Percentiles rank a stretch among this genome's conserved stretches.
Conservation (phyloP, 2,888 invertebrate genomes). For the Lepidocyrtinus sp. region DNA sequence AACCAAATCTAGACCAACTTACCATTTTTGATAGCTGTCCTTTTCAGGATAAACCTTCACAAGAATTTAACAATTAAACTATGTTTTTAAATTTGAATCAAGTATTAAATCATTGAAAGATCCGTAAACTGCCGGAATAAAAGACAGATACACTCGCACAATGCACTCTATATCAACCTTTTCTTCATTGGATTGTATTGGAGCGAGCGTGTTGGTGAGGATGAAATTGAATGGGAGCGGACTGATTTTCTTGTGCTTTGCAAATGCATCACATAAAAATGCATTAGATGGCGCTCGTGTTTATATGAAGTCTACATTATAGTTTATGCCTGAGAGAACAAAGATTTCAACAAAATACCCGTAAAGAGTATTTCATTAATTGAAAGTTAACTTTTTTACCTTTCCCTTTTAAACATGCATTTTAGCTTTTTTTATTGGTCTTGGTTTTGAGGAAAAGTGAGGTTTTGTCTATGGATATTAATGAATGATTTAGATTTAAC, state of each 20-base stretch:
- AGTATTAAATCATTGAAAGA: neutral
- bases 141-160: neutral
- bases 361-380: too few species aligned
- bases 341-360: neutral
- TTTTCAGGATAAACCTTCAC: neutral
- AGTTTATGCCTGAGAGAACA: neutral
- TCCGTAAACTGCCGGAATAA: neutral
- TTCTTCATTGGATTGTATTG: slow-evolving; percentile 76
- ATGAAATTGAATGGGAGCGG: slow-evolving; percentile 40
- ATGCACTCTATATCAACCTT: neutral
- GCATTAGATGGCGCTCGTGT: neutral
- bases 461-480: too few species aligned
- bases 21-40: neutral
- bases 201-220: slow-evolving; percentile 51
- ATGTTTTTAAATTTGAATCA: neutral
- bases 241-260: neutral
- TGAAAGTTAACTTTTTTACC: too few species aligned
- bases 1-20: too few species aligned
- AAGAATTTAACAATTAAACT: neutral
- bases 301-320: neutral
- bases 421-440: too few species aligned
- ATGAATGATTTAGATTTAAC: too few species aligned
- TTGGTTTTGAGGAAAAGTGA: too few species aligned
- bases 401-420: too few species aligned
- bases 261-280: neutral